These are phyloP conservation scores for Syngnathoides biaculeatus DNA, from an alignment of 2,113 vertebrate genomes.

Conservation along the genomic window DNA sequence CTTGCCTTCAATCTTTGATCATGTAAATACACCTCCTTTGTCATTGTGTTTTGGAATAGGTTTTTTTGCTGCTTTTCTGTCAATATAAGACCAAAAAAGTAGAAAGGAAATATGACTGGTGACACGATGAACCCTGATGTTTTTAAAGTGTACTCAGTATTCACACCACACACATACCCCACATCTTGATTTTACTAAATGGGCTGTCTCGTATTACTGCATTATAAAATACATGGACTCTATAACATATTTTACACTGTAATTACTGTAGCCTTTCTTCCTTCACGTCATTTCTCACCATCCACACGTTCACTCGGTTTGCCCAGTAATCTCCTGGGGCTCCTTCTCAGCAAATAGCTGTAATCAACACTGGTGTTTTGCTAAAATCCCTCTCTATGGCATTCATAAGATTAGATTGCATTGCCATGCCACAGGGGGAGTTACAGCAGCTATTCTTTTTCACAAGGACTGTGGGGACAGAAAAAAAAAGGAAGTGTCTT, in stretches of 20 bases:
- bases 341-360: slow-evolving; percentile 49
- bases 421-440: slow-evolving; percentile 41
- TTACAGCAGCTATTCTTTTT: slow-evolving; percentile 60
- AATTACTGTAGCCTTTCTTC: slow-evolving; percentile 10
- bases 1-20: slow-evolving; percentile 15
- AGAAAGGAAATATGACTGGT: slow-evolving; percentile 25
- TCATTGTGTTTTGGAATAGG: slow-evolving; percentile 30
- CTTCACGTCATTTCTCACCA: slow-evolving; percentile 31
- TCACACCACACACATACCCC: slow-evolving; percentile 18
- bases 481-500: slow-evolving; percentile 51
- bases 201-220: slow-evolving; percentile 7
- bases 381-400: slow-evolving; percentile 40
- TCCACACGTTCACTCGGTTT: slow-evolving; percentile 29
- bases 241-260: slow-evolving; percentile 29
- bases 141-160: slow-evolving; percentile 16
- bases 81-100: slow-evolving; percentile 45
- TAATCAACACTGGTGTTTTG: slow-evolving; percentile 61
- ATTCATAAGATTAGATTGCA: slow-evolving; percentile 63
- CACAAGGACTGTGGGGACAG: slow-evolving; percentile 42
- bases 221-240: slow-evolving; percentile 20
- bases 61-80: slow-evolving; percentile 30
- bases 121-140: slow-evolving; percentile 32
- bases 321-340: slow-evolving; percentile 30
- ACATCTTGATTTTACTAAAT: slow-evolving; percentile 22
- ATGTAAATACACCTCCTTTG: slow-evolving; percentile 17